Conservation (phyloP, 2,888 invertebrate genomes). For the Heliconius sara region DNA sequence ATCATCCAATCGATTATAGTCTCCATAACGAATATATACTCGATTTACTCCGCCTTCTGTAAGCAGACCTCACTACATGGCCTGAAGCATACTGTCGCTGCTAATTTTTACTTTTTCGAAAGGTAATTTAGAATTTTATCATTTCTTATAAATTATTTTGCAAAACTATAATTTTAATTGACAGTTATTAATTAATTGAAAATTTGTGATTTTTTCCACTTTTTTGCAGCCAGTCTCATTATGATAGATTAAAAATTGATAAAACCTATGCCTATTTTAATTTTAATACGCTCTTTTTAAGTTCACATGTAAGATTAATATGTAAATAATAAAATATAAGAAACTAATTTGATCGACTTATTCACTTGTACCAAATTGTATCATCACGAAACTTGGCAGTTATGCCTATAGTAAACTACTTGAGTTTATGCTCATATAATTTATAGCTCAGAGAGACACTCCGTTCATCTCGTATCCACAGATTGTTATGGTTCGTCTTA, state of each 20-base stretch:
- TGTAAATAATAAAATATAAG: no score
- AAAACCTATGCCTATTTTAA: background rate
- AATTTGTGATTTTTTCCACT: background rate
- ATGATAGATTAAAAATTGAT: background rate
- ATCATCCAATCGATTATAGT: conserved; percentile 55
- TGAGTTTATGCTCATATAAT: no score
- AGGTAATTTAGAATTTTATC: conserved; percentile 56
- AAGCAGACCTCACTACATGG: conserved; percentile 76
- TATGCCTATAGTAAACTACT: no score
- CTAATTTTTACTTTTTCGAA: conserved; percentile 70
- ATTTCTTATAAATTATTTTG: background rate
- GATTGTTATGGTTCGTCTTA: conserved; percentile 69
- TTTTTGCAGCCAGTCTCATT: conserved; percentile 16
- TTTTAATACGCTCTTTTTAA: background rate
- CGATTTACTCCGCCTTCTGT: conserved; percentile 69
- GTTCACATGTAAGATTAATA: no score
- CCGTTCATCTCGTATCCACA: conserved; percentile 45
- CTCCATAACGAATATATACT: conserved; percentile 58
- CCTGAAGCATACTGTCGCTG: conserved; percentile 75
- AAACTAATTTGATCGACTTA: no score
- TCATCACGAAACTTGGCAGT: no score
- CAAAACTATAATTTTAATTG: conserved; percentile 21
- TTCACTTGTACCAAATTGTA: no score
- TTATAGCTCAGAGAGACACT: no score
- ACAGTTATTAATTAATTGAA: conserved; percentile 19